Evolutionary conservation across 2,888 invertebrate species (phyloP).

Genomic region (Ophion costatus): DNA sequence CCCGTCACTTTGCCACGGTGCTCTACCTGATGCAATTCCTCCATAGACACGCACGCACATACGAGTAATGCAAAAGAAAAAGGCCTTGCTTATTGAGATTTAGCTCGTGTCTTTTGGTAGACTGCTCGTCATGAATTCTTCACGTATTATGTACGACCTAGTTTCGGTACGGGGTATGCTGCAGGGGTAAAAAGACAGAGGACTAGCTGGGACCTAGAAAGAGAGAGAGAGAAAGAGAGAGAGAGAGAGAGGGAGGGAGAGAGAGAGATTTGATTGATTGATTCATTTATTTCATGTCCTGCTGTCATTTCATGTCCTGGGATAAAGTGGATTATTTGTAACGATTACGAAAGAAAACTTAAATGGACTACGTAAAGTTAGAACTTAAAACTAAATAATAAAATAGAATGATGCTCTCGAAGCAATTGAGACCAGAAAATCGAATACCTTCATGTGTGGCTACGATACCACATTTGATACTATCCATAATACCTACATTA

Average conservation of each 20-base stretch:
- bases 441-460: no score
- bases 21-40: conserved; percentile 48
- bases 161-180: conserved; percentile 20
- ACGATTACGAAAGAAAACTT: no score
- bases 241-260: neutral
- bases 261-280: no score
- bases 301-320: no score
- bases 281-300: no score
- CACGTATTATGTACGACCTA: conserved; percentile 18
- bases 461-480: no score
- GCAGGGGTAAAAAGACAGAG: conserved; percentile 16
- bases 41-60: neutral
- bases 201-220: neutral
- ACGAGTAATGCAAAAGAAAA: conserved; percentile 11
- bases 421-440: no score
- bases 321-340: no score
- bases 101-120: conserved; percentile 21
- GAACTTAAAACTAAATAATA: no score
- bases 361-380: no score
- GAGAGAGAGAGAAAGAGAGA: neutral
- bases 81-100: conserved; percentile 33
- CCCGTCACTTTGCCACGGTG: neutral
- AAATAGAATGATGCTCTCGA: no score
- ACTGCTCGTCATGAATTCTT: conserved; percentile 53
- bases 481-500: no score